Evolutionary conservation across 2,113 vertebrate species (phyloP).

Genomic region (Malurus cyaneus): DNA sequence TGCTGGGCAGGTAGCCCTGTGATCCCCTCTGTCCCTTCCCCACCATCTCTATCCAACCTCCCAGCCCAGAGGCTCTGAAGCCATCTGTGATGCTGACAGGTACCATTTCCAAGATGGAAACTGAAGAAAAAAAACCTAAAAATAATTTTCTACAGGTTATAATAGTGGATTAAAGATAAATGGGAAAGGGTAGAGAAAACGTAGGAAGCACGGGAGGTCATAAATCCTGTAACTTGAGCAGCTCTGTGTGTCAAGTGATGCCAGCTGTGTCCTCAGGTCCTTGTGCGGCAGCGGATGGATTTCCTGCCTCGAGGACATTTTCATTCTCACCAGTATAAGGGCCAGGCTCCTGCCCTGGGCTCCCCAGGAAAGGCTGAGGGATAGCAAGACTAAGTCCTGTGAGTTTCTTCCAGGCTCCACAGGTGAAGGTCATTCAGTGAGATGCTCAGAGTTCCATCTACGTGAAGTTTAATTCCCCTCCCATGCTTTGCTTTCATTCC

Average conservation of each 20-base stretch:
- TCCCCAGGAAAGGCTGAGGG: not conserved
- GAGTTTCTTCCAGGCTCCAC: not conserved
- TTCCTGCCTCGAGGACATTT: not conserved
- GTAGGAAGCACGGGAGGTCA: not conserved
- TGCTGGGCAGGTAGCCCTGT: not conserved
- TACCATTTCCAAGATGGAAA: conserved; percentile 16
- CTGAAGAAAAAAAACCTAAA: conserved; percentile 12
- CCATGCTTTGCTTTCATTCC: not conserved
- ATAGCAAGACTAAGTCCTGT: rapidly evolving
- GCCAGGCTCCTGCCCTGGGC: rapidly evolving
- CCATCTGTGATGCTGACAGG: not conserved
- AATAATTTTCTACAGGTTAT: conserved; percentile 24
- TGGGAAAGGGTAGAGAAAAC: conserved; percentile 15
- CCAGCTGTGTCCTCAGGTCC: not conserved
- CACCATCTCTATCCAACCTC: not conserved
- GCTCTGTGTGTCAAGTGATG: not conserved
- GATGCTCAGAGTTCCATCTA: not conserved
- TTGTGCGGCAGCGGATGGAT: not conserved
- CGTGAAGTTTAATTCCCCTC: not conserved
- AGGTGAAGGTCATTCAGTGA: not conserved
- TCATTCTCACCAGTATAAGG: not conserved
- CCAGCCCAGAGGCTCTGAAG: conserved; percentile 16
- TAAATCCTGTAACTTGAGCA: conserved; percentile 42
- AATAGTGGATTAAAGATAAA: conserved; percentile 57
- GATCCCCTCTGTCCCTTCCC: not conserved